phyloP scores from a whole-genome alignment of 2,888 invertebrate genomes.

The Malthinus seriepunctatus region DNA sequence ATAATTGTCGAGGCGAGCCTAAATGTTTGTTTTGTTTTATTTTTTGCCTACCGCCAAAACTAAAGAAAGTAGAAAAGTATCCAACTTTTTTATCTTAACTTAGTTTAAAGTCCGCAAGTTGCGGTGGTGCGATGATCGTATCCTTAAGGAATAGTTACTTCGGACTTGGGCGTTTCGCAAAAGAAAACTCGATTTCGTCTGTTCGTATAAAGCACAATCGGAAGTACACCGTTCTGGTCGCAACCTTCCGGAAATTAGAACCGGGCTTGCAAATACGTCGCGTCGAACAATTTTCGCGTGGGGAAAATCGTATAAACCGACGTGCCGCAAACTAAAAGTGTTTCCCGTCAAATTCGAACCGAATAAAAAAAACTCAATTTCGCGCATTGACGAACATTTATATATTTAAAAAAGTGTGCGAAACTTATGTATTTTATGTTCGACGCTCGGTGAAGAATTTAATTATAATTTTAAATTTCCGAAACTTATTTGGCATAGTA shows the following conservation, averaged over 20 bases:
- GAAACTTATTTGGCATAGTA: slow-evolving; percentile 2
- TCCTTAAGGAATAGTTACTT: not conserved
- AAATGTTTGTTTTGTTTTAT: not conserved
- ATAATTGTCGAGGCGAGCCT: not conserved
- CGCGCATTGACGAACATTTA: slow-evolving; percentile 37
- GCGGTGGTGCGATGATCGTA: slow-evolving; percentile 7
- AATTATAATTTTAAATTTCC: slow-evolving; percentile 22
- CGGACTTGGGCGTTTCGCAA: slow-evolving; percentile 2
- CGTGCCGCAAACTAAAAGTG: slow-evolving; percentile 12
- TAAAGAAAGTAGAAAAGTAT: slow-evolving; percentile 3
- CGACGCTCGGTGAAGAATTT: slow-evolving; percentile 15
- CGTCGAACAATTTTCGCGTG: slow-evolving; percentile 17
- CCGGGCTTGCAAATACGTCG: slow-evolving; percentile 28
- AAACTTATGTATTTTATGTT: slow-evolving; percentile 17
- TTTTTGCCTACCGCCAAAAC: not conserved
- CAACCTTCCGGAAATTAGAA: slow-evolving; percentile 28
- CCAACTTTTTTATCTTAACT: slow-evolving; percentile 18
- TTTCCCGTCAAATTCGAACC: slow-evolving; percentile 16
- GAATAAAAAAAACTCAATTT: slow-evolving; percentile 39
- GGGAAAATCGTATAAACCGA: slow-evolving; percentile 14
- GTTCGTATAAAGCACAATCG: slow-evolving; percentile 20
- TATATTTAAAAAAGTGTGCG: slow-evolving; percentile 31
- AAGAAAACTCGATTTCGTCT: slow-evolving; percentile 1
- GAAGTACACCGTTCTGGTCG: slow-evolving; percentile 27
- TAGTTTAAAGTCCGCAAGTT: slow-evolving; percentile 16